These are phyloP conservation scores for Siniperca scherzeri DNA, from an alignment of 2,797 vertebrate genomes.

Conservation along the genomic window DNA sequence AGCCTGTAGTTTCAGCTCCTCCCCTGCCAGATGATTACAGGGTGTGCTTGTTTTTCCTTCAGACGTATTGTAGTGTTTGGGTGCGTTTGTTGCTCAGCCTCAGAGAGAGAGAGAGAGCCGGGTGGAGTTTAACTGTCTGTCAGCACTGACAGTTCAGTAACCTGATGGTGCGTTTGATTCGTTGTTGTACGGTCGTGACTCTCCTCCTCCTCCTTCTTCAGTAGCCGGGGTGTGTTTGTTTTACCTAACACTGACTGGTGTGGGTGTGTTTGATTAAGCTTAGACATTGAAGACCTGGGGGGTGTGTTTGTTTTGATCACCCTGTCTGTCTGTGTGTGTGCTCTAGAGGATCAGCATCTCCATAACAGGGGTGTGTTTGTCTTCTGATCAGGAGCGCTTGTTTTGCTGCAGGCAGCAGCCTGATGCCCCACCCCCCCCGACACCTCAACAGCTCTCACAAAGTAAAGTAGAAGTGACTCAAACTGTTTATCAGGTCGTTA, in stretches of 20 bases:
- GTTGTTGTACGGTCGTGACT: neutral
- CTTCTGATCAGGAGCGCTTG: slow-evolving; percentile 1
- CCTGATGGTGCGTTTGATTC: slow-evolving; percentile 27
- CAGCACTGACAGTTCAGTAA: slow-evolving; percentile 7
- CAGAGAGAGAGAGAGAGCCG: neutral
- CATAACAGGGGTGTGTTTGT: slow-evolving; percentile 31
- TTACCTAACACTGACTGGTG: slow-evolving; percentile 5
- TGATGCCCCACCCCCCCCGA: no score
- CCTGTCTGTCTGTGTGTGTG: neutral
- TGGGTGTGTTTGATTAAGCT: slow-evolving; percentile 24
- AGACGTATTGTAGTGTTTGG: slow-evolving; percentile 9
- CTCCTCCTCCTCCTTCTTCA: neutral
- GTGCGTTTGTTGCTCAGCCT: slow-evolving; percentile 13
- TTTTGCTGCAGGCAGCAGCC: slow-evolving; percentile 3
- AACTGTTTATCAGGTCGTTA: no score
- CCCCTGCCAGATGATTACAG: slow-evolving; percentile 34
- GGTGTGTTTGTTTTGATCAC: slow-evolving; percentile 39
- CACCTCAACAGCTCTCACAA: no score
- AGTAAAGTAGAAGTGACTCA: no score
- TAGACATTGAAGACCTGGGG: neutral
- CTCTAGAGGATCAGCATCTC: slow-evolving; percentile 6
- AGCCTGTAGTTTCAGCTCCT: slow-evolving; percentile 42
- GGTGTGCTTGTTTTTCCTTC: slow-evolving; percentile 36
- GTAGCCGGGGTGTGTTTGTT: slow-evolving; percentile 21
- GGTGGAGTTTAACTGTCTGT: slow-evolving; percentile 24